These are phyloP conservation scores for Nomada ruficornis DNA, from an alignment of 2,888 invertebrate species.

Conservation along the genomic window DNA sequence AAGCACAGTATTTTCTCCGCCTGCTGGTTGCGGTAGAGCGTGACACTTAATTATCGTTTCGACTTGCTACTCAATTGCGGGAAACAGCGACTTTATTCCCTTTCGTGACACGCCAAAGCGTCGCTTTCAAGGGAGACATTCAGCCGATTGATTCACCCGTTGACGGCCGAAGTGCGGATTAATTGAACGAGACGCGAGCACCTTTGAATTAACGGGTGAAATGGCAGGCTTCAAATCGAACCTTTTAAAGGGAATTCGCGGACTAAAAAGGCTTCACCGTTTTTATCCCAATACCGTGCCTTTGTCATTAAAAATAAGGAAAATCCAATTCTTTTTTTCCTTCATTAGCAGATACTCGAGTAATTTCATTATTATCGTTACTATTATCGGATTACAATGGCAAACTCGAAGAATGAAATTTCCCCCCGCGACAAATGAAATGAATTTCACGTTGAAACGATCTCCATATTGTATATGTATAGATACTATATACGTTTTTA, in stretches of 20 bases:
- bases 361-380: neutral
- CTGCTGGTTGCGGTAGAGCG: neutral
- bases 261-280: too few species aligned
- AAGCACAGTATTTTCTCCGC: neutral
- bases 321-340: too few species aligned
- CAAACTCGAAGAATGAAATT: neutral
- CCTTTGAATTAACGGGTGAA: constrained; percentile 16
- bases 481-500: neutral
- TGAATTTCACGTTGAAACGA: neutral
- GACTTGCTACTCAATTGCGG: constrained; percentile 15
- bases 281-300: neutral
- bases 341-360: too few species aligned
- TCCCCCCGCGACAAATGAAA: neutral
- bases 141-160: constrained; percentile 33
- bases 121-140: constrained; percentile 34
- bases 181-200: constrained; percentile 43
- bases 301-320: neutral
- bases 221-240: constrained; percentile 6
- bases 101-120: neutral
- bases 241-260: neutral
- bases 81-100: constrained; percentile 19
- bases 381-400: neutral
- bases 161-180: constrained; percentile 29
- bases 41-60: constrained; percentile 36
- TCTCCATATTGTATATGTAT: too few species aligned